phyloP scores from a whole-genome alignment of 1,140 invertebrate genomes.

The Musca domestica region DNA sequence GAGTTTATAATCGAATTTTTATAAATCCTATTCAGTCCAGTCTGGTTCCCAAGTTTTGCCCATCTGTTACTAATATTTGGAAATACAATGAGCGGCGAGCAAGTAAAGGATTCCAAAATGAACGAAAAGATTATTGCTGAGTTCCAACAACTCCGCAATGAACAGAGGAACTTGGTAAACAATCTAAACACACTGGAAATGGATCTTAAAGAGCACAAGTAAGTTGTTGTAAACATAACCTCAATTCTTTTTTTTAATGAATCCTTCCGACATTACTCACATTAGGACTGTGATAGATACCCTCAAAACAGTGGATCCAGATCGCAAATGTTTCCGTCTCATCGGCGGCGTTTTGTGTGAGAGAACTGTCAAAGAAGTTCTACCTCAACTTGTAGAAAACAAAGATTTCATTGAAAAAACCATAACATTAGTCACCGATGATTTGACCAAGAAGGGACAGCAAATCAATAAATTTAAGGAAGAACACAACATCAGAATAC shows the following conservation, averaged over 20 bases:
- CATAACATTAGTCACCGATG: constrained; percentile 74
- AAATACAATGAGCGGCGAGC: constrained; percentile 51
- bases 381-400: constrained; percentile 80
- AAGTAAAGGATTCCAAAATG: constrained; percentile 51
- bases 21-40: too few species aligned
- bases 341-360: constrained; percentile 92
- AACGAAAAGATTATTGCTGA: constrained; percentile 80
- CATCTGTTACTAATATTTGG: constrained; percentile 26
- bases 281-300: constrained; percentile 91
- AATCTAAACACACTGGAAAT: constrained; percentile 90
- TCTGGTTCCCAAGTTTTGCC: constrained; percentile 1
- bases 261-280: constrained; percentile 6
- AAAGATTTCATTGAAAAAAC: constrained; percentile 79
- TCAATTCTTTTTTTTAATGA: constrained; percentile 19
- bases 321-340: constrained; percentile 89
- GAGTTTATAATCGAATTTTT: neutral
- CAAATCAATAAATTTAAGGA: constrained; percentile 94
- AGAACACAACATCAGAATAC: constrained; percentile 80
- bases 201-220: constrained; percentile 95
- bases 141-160: constrained; percentile 82
- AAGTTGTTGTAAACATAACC: constrained; percentile 50
- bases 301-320: constrained; percentile 78
- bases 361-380: constrained; percentile 84
- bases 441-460: constrained; percentile 80
- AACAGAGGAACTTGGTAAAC: constrained; percentile 79